Evolutionary conservation across 2,797 vertebrate species (phyloP).

Genomic region (Sebastes matsubarae): DNA sequence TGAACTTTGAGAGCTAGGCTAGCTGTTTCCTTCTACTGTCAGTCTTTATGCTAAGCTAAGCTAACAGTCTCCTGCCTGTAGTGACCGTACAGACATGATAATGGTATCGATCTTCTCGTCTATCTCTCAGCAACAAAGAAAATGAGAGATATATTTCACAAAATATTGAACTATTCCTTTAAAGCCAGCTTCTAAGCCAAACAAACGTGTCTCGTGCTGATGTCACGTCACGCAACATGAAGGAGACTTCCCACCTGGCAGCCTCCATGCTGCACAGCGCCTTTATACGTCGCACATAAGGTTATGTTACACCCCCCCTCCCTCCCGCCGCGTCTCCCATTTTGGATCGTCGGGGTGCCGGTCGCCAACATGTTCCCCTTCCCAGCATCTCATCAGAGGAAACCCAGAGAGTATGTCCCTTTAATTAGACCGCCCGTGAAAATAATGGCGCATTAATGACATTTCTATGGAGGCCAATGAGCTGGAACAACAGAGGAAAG

Average conservation of each 20-base stretch:
- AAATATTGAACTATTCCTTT: neutral
- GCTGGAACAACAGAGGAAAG: conserved; percentile 85
- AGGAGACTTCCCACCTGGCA: conserved; percentile 35
- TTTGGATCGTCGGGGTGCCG: conserved; percentile 70
- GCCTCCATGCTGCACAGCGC: conserved; percentile 12
- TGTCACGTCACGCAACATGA: conserved; percentile 28
- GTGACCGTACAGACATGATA: neutral
- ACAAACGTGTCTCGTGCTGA: conserved; percentile 12
- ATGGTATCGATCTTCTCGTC: neutral
- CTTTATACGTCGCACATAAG: conserved; percentile 24
- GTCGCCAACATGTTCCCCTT: conserved; percentile 66
- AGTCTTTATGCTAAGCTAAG: neutral
- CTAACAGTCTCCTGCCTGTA: neutral
- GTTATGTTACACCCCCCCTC: conserved; percentile 39
- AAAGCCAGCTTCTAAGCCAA: conserved; percentile 3
- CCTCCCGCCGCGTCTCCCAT: conserved; percentile 57
- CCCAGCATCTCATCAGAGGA: conserved; percentile 73
- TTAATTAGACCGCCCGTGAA: conserved; percentile 84
- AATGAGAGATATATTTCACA: neutral
- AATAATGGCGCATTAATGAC: conserved; percentile 87
- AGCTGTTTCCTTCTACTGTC: neutral
- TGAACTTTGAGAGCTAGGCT: neutral
- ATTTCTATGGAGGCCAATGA: conserved; percentile 86
- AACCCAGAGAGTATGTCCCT: conserved; percentile 81
- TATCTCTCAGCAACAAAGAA: neutral